Evolutionary conservation across 2,888 invertebrate species (phyloP).

Genomic region (Adelphocoris suturalis): DNA sequence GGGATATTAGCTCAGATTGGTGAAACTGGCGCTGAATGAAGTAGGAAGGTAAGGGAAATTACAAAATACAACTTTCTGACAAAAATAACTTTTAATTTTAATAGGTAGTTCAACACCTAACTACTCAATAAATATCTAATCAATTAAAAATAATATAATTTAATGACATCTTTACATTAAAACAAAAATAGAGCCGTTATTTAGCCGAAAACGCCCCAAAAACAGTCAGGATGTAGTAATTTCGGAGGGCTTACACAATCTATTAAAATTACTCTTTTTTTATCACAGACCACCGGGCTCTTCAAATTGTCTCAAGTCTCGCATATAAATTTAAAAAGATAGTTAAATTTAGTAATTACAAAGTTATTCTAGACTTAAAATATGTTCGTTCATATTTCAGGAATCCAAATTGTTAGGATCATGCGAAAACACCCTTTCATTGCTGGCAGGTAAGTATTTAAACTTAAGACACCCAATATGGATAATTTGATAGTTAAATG

Average conservation of each 20-base stretch:
- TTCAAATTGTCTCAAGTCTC: background rate
- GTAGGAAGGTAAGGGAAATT: background rate
- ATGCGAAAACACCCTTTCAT: background rate
- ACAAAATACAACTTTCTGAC: background rate
- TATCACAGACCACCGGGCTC: constrained; percentile 42
- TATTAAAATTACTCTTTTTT: constrained; percentile 1
- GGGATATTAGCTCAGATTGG: too few species aligned
- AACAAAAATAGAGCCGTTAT: background rate
- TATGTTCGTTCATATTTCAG: background rate
- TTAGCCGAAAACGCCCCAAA: constrained; percentile 14
- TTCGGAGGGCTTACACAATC: constrained; percentile 13
- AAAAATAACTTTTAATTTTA: constrained; percentile 21
- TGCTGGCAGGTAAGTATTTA: too few species aligned
- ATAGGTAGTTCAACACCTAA: constrained; percentile 3
- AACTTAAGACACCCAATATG: too few species aligned
- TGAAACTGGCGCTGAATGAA: too few species aligned
- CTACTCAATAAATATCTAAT: constrained; percentile 25
- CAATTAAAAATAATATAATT: background rate
- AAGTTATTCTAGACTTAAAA: background rate
- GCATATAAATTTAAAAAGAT: background rate
- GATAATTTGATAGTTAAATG: too few species aligned
- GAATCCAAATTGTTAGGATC: background rate
- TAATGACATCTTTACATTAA: background rate
- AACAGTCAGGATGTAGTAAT: background rate
- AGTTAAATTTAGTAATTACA: background rate